A percentile compares a stretch with the other conserved stretches of the same genome.
These are phyloP conservation scores for Potamarius usumacintae DNA, from an alignment of 2,113 vertebrate genomes.

Conservation along the genomic window DNA sequence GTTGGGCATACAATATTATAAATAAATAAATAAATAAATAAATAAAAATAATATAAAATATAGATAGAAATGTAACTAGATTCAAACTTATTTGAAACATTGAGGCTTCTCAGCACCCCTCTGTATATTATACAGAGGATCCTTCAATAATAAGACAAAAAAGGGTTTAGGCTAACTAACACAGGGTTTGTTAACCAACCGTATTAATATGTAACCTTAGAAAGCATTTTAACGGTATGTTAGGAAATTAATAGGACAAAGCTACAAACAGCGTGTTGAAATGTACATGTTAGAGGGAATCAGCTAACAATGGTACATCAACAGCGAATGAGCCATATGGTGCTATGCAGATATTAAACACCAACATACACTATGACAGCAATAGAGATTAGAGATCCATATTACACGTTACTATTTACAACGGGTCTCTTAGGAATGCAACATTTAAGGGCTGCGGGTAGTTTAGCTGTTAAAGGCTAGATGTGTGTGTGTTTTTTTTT, in stretches of 20 bases:
- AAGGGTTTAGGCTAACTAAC: background rate
- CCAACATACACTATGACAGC: constrained; percentile 44
- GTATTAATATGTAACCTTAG: background rate
- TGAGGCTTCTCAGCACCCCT: background rate
- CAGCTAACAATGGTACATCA: background rate
- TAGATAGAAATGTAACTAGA: background rate
- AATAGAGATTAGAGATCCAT: constrained; percentile 47
- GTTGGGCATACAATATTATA: constrained; percentile 1
- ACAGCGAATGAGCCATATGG: constrained; percentile 50
- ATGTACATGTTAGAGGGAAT: constrained; percentile 18
- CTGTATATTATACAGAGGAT: background rate
- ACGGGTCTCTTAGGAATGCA: constrained; percentile 34
- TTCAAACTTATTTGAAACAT: background rate
- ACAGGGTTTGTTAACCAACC: background rate
- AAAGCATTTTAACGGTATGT: background rate
- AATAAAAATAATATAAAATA: background rate
- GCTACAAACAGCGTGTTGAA: constrained; percentile 8
- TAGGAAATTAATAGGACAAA: background rate
- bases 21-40: background rate
- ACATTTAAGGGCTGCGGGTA: constrained; percentile 50
- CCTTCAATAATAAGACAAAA: background rate
- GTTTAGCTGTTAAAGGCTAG: constrained; percentile 28
- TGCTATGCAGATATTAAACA: constrained; percentile 55
- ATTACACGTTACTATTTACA: constrained; percentile 38
- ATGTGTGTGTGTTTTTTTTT: background rate